A percentile compares a stretch with the other conserved stretches of the same genome.
phyloP scores from a whole-genome alignment of 1,140 invertebrate genomes.

The Cardiocondyla obscurior region DNA sequence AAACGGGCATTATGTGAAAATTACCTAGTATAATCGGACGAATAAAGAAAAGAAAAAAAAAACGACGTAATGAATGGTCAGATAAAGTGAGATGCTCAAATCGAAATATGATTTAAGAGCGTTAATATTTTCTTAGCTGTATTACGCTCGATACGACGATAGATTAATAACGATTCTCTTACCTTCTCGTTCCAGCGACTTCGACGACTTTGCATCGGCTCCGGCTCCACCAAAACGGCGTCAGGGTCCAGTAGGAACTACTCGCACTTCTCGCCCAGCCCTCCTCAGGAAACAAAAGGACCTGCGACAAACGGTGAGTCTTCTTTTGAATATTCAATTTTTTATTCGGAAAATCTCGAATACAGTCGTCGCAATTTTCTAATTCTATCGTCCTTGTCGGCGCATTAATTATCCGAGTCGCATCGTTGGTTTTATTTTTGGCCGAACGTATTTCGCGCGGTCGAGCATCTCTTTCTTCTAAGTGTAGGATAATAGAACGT shows the following conservation, averaged over 20 bases:
- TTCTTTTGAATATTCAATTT: not conserved
- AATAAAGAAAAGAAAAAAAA: not conserved
- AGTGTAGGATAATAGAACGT: slow-evolving; percentile 21
- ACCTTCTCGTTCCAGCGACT: slow-evolving; percentile 91
- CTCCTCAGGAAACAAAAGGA: slow-evolving; percentile 93
- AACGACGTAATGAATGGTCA: not conserved
- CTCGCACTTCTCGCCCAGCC: slow-evolving; percentile 93
- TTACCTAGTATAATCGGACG: not conserved
- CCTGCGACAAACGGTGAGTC: slow-evolving; percentile 83
- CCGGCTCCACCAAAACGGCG: slow-evolving; percentile 93
- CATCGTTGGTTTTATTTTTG: not conserved
- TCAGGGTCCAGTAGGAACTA: slow-evolving; percentile 94
- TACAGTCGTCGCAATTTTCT: not conserved
- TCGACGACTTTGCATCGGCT: slow-evolving; percentile 93
- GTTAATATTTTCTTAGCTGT: not conserved
- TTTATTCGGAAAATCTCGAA: not conserved
- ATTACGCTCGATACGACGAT: not conserved
- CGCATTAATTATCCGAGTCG: not conserved
- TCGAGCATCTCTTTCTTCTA: not conserved
- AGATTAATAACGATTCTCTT: slow-evolving; percentile 62
- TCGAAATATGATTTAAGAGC: too few species aligned
- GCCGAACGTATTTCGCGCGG: not conserved
- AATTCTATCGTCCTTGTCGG: not conserved
- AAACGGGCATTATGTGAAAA: not conserved
- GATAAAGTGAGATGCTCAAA: not conserved